phyloP scores from a whole-genome alignment of 64 coral and sea anemone genomes.

The Pachyseris speciosa region DNA sequence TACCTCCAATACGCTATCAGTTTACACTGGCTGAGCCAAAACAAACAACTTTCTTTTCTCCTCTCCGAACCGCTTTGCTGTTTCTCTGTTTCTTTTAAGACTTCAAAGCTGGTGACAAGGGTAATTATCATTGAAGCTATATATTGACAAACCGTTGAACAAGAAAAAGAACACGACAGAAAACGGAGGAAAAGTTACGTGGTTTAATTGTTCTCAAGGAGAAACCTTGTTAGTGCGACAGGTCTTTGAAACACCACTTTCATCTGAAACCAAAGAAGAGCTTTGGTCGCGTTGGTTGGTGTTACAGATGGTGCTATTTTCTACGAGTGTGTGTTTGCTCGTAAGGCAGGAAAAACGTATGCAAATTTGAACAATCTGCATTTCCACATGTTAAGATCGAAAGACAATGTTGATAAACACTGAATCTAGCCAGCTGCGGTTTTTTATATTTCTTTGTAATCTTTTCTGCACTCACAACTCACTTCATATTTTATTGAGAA shows the following conservation, averaged over 20 bases:
- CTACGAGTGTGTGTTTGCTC: not conserved
- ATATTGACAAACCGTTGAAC: not conserved
- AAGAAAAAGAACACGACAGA: not conserved
- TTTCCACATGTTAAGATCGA: not conserved
- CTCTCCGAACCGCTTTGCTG: not conserved
- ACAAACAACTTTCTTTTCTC: not conserved
- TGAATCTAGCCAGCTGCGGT: not conserved
- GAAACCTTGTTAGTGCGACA: too few species aligned
- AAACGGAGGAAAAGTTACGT: too few species aligned
- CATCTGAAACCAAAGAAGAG: too few species aligned
- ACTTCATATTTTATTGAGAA: not conserved
- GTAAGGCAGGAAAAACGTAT: not conserved
- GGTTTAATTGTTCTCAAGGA: too few species aligned
- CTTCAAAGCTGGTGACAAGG: not conserved
- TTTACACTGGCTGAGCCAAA: not conserved
- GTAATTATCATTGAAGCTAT: not conserved
- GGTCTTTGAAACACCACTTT: too few species aligned
- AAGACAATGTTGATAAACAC: not conserved
- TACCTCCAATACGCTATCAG: not conserved
- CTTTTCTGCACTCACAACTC: not conserved
- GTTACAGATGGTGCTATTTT: too few species aligned
- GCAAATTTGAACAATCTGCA: conserved; percentile 8
- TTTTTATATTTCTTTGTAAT: not conserved
- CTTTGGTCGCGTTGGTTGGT: too few species aligned
- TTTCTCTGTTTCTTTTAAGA: not conserved